Base-by-base conservation (phyloP, 2,888 invertebrate species). In the Anthoptus insignis region DNA sequence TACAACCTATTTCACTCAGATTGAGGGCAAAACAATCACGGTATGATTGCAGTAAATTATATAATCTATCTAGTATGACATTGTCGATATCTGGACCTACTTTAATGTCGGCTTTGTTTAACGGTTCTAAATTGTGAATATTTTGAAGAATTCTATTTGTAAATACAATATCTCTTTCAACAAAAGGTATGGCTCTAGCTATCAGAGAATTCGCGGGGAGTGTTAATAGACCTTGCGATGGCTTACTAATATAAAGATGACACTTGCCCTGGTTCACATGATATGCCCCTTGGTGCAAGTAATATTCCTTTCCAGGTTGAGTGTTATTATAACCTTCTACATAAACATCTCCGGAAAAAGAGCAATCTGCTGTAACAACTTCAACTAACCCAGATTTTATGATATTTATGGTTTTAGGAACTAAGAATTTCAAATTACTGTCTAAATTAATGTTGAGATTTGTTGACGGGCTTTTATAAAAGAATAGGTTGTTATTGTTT, bases 1-100 rank as follows among this genome's bases (percentile, higher is more conserved):
- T 52, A 50, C 69, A 68, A 1, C 74, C 72, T 60, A 74, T 32
- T 45, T 74, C 72, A 5, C 45, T 42, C 1, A 73, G 53, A 19
- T 45, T 63, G 1, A 47, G 34, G 1, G 70, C 67, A 47, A 69
- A 67, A 54, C 70, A 70, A 22, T 66, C 64, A 8, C 71, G 56
- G 50, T 71, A 71, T 5, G 42, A 32, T 21, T 66, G 63, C 22
- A 68, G 47, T 14, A 71, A 21, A 5, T 13, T 11, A 39, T 68
- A 32, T 8, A 70, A 39, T n/a, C 34, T 64, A 14, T 64, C 54
- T 13, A 53, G 5, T 4, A 34, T n/a, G 2, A 11, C 22, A 56
- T 16, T 56, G 14, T 8, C 19, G 1, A 42, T 11, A 19, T 42
- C 19, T 7, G 5, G 16, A 8, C 42, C 42, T 19, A 42, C 19